Conservation (phyloP, 2,113 vertebrate species). For the Pseudorhombus dupliciocellatus region DNA sequence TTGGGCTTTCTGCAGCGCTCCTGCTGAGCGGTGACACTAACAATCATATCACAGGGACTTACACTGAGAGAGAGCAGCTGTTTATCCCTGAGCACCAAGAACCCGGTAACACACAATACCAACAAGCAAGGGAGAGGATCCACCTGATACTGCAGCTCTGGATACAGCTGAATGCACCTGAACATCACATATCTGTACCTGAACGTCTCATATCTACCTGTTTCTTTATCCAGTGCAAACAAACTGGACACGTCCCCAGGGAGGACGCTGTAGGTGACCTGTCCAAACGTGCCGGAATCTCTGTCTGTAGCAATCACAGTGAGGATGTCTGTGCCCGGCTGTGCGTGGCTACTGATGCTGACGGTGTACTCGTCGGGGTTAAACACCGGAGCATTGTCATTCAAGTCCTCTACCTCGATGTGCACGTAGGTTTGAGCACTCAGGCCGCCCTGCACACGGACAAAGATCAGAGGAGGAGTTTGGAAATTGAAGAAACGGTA, state of each 20-base stretch:
- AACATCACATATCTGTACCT: too few species aligned
- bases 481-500: neutral
- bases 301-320: conserved; percentile 87
- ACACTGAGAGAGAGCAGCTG: conserved; percentile 45
- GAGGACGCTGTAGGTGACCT: conserved; percentile 84
- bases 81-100: conserved; percentile 41
- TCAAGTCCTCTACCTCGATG: conserved; percentile 90
- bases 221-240: conserved; percentile 85
- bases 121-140: conserved; percentile 20
- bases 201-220: conserved; percentile 79
- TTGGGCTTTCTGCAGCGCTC: conserved; percentile 30
- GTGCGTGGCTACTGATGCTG: conserved; percentile 86
- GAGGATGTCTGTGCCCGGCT: conserved; percentile 87
- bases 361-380: conserved; percentile 83
- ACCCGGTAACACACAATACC: conserved; percentile 31
- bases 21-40: conserved; percentile 60
- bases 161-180: neutral
- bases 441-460: conserved; percentile 85
- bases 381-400: conserved; percentile 91
- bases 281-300: conserved; percentile 85
- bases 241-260: conserved; percentile 83
- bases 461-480: neutral
- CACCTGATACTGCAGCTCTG: neutral
- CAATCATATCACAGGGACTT: conserved; percentile 66
- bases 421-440: conserved; percentile 91